Base-by-base conservation (phyloP, 2,797 vertebrate species). In the Chaetodon trifasciatus region DNA sequence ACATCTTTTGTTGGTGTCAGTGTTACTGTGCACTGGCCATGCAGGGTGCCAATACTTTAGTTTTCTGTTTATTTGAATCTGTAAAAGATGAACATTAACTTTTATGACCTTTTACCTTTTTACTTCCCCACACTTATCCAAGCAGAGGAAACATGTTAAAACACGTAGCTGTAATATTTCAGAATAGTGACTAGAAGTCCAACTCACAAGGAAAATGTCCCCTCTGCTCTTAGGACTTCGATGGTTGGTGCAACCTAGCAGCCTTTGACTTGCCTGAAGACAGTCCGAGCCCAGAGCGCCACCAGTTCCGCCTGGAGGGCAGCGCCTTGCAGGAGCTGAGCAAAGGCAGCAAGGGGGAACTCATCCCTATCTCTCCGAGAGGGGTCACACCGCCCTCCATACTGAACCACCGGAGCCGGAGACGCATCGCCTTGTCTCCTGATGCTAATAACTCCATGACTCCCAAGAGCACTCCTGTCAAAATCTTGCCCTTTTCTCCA, bases 401-500 rank as follows among this genome's bases (percentile, higher is more conserved):
- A 66, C 92, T 99, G 21, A 97, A 94, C 90, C 96, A 95, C 52
- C 88, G 89, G 3, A 97, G 96, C 82, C 97, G 96, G 70, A 97
- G 97, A 75, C 96, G 94, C 50, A 95, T 97, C 2, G 93, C 95
- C 13, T 90, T 97, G 44, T 99, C 98, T 0, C 98, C 98, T 0
- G 97, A 98, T 15, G 88, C 91, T 78, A 96, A 91, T 52, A 97
- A 96, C 87, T 97, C 97, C 82, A 97, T 97, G 96, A 99, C 98
- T 0, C 98, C 98, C 15, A 99, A 99, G 90, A 97, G 96, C 93
- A 99, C 98, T 0, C 98, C 98, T 0, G 98, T 99, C 58, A 99
- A 99, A 91, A 96, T 96, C 32, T 88, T 99, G 87, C 97, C 98
- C 24, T 99, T 99, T 89, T 99, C 98, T 12, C 98, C 98, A 3